phyloP scores from a whole-genome alignment of 2,888 invertebrate species.

The Hanleya hanleyi region DNA sequence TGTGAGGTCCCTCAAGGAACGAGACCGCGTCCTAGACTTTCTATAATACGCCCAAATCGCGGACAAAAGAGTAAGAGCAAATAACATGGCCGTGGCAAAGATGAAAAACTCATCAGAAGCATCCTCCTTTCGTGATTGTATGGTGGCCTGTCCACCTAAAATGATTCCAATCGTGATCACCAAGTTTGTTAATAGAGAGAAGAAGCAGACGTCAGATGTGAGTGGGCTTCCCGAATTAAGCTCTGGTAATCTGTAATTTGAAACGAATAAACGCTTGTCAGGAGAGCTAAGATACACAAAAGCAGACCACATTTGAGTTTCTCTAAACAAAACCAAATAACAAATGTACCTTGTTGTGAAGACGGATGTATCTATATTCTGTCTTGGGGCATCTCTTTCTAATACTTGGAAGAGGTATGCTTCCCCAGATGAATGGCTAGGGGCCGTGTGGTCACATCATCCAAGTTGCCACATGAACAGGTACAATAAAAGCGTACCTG shows the following conservation, averaged over 20 bases:
- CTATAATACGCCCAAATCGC: slow-evolving; percentile 63
- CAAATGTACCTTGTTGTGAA: too few relatives aligned
- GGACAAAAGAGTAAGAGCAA: slow-evolving; percentile 67
- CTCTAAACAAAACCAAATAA: too few relatives aligned
- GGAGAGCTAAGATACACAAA: too few relatives aligned
- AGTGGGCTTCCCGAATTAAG: slow-evolving; percentile 61
- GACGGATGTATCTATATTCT: too few relatives aligned
- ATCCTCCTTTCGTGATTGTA: slow-evolving; percentile 60
- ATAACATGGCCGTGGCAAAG: slow-evolving; percentile 65
- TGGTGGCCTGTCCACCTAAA: slow-evolving; percentile 62
- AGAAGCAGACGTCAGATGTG: slow-evolving; percentile 66
- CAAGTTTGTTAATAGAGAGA: slow-evolving; percentile 65
- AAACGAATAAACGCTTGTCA: too few relatives aligned
- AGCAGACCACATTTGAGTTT: too few relatives aligned
- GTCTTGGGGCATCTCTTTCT: too few relatives aligned
- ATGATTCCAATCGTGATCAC: slow-evolving; percentile 66
- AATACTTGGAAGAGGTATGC: too few relatives aligned
- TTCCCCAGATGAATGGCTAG: too few relatives aligned
- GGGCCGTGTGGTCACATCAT: too few relatives aligned
- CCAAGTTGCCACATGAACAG: too few relatives aligned
- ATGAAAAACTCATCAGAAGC: slow-evolving; percentile 65
- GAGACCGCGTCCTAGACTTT: slow-evolving; percentile 60
- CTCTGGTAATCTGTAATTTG: slow-evolving; percentile 61
- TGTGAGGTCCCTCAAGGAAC: slow-evolving; percentile 63
- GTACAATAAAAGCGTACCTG: too few relatives aligned